Conservation (phyloP, 1,140 invertebrate species). For the Leptopilina boulardi region DNA sequence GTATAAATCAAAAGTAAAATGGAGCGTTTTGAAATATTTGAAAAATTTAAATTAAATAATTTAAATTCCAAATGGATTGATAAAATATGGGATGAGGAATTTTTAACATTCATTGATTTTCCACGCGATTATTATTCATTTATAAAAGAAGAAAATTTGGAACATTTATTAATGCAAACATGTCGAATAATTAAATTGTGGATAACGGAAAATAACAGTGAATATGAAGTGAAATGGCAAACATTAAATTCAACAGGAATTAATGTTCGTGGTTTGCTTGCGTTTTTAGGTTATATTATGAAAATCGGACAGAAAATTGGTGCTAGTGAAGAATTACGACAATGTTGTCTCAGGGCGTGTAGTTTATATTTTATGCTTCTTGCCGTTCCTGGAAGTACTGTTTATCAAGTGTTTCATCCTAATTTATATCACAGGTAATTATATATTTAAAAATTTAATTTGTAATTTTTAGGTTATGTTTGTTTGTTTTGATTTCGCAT, state of each 20-base stretch:
- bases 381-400: conserved; percentile 77
- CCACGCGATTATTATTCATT: conserved; percentile 72
- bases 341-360: conserved; percentile 71
- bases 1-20: conserved; percentile 51
- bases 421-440: conserved; percentile 73
- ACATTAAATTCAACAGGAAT: conserved; percentile 74
- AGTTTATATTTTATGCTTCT: conserved; percentile 75
- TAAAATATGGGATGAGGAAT: conserved; percentile 74
- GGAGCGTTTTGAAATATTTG: conserved; percentile 66
- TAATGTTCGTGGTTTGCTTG: conserved; percentile 74
- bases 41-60: conserved; percentile 66
- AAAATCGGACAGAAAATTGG: conserved; percentile 70
- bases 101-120: conserved; percentile 72
- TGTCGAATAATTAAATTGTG: conserved; percentile 59
- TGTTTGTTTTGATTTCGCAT: not conserved
- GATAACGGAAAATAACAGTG: conserved; percentile 55
- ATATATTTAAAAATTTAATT: not conserved
- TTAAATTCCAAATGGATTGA: conserved; percentile 75
- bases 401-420: conserved; percentile 79
- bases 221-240: conserved; percentile 75
- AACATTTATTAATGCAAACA: conserved; percentile 64
- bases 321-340: conserved; percentile 64
- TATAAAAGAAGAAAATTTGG: conserved; percentile 69
- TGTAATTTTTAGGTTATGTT: not conserved
- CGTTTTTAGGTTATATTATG: conserved; percentile 76